A percentile compares a stretch with the other conserved stretches of the same genome.
phyloP scores from a whole-genome alignment of 2,888 invertebrate genomes.

The Cylindroiulus punctatus region DNA sequence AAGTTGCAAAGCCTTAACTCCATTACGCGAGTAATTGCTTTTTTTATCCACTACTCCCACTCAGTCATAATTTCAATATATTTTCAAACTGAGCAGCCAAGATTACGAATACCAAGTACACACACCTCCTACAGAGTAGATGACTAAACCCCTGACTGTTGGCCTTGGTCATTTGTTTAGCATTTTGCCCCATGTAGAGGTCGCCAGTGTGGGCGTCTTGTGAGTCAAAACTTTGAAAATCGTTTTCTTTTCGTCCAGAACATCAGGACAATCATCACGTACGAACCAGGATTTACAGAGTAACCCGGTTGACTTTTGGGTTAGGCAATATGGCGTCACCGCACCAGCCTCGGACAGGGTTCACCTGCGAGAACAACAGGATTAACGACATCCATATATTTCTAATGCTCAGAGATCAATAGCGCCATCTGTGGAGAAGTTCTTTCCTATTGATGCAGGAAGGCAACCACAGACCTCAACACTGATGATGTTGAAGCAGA shows the following conservation, averaged over 20 bases:
- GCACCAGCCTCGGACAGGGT: neutral
- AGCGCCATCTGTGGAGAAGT: no score
- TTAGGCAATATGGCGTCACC: conserved; percentile 32
- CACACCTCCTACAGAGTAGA: neutral
- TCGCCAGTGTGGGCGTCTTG: conserved; percentile 6
- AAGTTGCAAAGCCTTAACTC: neutral
- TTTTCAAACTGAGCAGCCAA: conserved; percentile 2
- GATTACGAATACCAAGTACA: neutral
- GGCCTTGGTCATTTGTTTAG: conserved; percentile 19
- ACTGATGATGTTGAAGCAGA: no score
- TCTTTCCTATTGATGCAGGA: no score
- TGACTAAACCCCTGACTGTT: conserved; percentile 32
- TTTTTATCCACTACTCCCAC: neutral
- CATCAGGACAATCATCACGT: neutral
- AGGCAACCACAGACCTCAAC: no score
- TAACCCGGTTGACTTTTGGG: neutral
- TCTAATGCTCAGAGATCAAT: no score
- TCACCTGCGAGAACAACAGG: neutral
- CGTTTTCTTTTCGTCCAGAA: neutral
- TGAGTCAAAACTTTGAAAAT: conserved; percentile 8
- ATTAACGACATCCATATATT: neutral
- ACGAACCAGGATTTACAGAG: conserved; percentile 10
- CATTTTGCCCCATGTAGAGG: conserved; percentile 32
- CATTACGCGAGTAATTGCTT: conserved; percentile 4
- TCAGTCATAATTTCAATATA: neutral